A percentile compares a stretch with the other conserved stretches of the same genome.
These are phyloP conservation scores for Lysandra bellargus DNA, from an alignment of 2,888 invertebrate genomes.

Conservation along the genomic window DNA sequence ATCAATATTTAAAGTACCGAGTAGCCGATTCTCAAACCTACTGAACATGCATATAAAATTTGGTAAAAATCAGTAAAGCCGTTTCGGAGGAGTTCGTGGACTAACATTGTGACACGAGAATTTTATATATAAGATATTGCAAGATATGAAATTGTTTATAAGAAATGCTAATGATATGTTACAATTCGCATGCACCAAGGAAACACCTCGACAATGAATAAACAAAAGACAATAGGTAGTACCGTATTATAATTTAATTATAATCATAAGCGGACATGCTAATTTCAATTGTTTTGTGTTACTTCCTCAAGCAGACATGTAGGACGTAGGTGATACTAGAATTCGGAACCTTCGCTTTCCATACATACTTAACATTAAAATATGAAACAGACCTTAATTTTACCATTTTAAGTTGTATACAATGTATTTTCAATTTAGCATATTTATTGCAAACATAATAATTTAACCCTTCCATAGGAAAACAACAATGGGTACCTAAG, in stretches of 20 bases:
- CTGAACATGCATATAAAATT: no score
- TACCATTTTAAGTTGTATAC: background rate
- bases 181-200: slow-evolving; percentile 17
- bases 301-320: slow-evolving; percentile 14
- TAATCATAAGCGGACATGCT: background rate
- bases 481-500: no score
- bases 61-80: no score
- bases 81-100: no score
- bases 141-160: background rate
- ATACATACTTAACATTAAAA: background rate
- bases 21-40: no score
- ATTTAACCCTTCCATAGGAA: background rate
- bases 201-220: background rate
- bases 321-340: background rate
- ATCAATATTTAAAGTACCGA: no score
- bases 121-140: no score
- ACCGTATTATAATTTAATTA: slow-evolving; percentile 18
- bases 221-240: background rate
- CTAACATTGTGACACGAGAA: no score
- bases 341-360: background rate
- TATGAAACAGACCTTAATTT: background rate
- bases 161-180: background rate
- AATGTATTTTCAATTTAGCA: no score
- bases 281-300: slow-evolving; percentile 18
- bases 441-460: background rate